These are phyloP conservation scores for Mellivora capensis DNA, from an alignment of 2,113 vertebrate species.

Conservation along the genomic window DNA sequence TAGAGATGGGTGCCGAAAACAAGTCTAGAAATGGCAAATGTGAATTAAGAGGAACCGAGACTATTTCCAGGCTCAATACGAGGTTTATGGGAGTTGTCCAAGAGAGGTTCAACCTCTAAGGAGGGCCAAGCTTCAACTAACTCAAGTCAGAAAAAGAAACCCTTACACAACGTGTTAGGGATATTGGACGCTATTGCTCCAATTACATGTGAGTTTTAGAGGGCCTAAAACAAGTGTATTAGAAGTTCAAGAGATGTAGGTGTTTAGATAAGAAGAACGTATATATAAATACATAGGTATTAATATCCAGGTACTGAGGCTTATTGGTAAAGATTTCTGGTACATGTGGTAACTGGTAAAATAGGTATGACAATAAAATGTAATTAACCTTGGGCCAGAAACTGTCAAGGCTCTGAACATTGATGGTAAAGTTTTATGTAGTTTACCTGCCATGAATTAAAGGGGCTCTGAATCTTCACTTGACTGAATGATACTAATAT, in stretches of 20 bases:
- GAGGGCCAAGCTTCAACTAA: background rate
- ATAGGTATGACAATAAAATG: background rate
- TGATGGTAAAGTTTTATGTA: background rate
- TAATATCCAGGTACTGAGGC: background rate
- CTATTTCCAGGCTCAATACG: background rate
- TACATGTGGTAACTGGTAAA: background rate
- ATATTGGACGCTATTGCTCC: background rate
- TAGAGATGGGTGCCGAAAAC: background rate
- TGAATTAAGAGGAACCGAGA: background rate
- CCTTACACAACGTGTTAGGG: background rate
- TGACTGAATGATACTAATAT: background rate
- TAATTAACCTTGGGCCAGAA: background rate
- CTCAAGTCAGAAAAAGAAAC: background rate
- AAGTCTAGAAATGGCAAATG: background rate
- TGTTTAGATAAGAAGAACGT: background rate
- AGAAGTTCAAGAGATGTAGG: background rate
- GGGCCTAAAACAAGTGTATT: background rate
- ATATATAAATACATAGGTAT: background rate
- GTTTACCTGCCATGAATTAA: background rate
- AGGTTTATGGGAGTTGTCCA: background rate
- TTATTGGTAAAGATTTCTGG: background rate
- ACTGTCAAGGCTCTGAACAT: background rate
- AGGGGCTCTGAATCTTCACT: background rate
- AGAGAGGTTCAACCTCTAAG: background rate
- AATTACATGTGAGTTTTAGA: background rate